Percentiles rank a stretch among this genome's conserved stretches.
Conservation (phyloP, 1,140 invertebrate species). For the Carcinoscorpius rotundicauda region DNA sequence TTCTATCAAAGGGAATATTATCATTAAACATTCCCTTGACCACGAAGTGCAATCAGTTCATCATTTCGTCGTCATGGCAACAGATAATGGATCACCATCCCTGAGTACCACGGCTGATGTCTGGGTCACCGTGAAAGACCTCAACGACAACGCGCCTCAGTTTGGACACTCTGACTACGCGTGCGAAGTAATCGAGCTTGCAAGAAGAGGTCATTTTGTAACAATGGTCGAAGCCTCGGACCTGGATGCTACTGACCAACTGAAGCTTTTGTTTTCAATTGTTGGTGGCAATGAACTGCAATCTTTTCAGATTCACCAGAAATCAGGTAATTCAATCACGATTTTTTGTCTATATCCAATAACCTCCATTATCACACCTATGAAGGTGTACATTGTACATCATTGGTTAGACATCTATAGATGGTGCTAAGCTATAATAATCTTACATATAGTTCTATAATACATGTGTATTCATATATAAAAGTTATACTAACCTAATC, state of each 20-base stretch:
- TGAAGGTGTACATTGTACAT: too few relatives aligned
- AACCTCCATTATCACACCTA: too few relatives aligned
- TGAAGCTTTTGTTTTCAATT: conserved; percentile 62
- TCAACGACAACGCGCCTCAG: conserved; percentile 35
- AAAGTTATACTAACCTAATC: too few relatives aligned
- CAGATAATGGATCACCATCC: conserved; percentile 60
- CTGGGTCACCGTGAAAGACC: conserved; percentile 65
- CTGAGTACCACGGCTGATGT: conserved; percentile 65
- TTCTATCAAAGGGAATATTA: conserved; percentile 28
- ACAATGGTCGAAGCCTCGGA: conserved; percentile 76
- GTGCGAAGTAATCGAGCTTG: conserved; percentile 64
- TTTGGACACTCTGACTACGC: conserved; percentile 70
- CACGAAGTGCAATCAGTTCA: conserved; percentile 26
- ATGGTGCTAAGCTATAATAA: too few relatives aligned
- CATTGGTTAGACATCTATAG: too few relatives aligned
- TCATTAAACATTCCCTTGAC: conserved; percentile 28
- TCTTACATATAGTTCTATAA: too few relatives aligned
- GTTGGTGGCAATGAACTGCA: conserved; percentile 70
- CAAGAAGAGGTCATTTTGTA: conserved; percentile 71
- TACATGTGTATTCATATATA: too few relatives aligned
- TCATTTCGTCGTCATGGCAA: conserved; percentile 54
- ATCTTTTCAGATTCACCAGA: conserved; percentile 63
- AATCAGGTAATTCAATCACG: conserved; percentile 35
- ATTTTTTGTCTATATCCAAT: too few relatives aligned
- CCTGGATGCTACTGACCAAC: conserved; percentile 62